Conservation (phyloP, 2,113 vertebrate species). For the Heterocephalus glaber region DNA sequence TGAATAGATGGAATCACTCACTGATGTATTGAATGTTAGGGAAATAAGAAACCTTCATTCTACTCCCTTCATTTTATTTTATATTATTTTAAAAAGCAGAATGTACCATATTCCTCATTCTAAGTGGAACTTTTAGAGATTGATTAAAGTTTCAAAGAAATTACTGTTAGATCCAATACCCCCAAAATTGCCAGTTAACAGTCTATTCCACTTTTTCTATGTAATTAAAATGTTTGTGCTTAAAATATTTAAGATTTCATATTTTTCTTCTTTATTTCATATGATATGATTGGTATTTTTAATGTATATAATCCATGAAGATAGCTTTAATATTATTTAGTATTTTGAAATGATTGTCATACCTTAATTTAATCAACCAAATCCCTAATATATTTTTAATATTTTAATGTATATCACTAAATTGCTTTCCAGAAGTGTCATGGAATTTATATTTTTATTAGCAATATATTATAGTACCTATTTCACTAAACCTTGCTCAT, state of each 20-base stretch:
- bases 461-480: neutral
- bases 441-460: slow-evolving; percentile 23
- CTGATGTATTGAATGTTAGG: slow-evolving; percentile 21
- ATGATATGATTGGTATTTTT: neutral
- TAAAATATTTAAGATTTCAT: slow-evolving; percentile 19
- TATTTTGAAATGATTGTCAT: slow-evolving; percentile 37
- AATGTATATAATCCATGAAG: neutral
- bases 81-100: slow-evolving; percentile 6
- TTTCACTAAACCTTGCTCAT: neutral
- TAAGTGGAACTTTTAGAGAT: slow-evolving; percentile 32
- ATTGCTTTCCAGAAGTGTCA: neutral
- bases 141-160: neutral
- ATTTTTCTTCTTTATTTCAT: neutral
- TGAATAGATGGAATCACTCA: neutral
- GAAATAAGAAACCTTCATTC: neutral
- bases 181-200: neutral
- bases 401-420: slow-evolving; percentile 39
- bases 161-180: neutral
- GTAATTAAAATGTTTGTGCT: neutral
- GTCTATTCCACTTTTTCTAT: neutral
- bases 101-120: neutral
- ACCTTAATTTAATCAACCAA: slow-evolving; percentile 19
- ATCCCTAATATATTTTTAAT: slow-evolving; percentile 2
- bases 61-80: slow-evolving; percentile 17
- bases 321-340: neutral